These are phyloP conservation scores for Silvanus unidentatus DNA, from an alignment of 2,888 invertebrate species.

Conservation along the genomic window DNA sequence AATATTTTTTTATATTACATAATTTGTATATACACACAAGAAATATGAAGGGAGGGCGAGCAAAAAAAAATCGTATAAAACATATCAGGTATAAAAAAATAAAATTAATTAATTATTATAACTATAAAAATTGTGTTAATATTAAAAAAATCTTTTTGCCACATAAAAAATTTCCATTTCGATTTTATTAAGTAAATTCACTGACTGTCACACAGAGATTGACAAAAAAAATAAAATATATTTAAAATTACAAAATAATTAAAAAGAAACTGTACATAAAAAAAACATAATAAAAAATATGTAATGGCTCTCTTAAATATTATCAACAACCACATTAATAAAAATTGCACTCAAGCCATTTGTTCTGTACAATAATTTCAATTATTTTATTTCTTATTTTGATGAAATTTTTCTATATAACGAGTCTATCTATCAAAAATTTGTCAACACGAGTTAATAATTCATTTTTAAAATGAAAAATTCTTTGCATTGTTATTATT, in stretches of 20 bases:
- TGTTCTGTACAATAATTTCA: constrained; percentile 43
- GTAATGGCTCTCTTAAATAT: constrained; percentile 41
- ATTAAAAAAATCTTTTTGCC: constrained; percentile 29
- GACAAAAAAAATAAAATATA: constrained; percentile 28
- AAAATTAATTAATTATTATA: constrained; percentile 39
- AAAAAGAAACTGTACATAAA: constrained; percentile 39
- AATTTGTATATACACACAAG: no score
- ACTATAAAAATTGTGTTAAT: constrained; percentile 35
- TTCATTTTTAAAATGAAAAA: constrained; percentile 43
- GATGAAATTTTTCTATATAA: constrained; percentile 43
- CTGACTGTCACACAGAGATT: constrained; percentile 25
- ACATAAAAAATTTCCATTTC: no score
- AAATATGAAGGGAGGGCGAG: no score
- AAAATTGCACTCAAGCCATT: constrained; percentile 48
- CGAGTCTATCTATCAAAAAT: constrained; percentile 47
- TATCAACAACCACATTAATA: constrained; percentile 32
- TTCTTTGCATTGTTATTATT: no score
- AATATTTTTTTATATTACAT: constrained; percentile 17
- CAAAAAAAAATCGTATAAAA: constrained; percentile 39
- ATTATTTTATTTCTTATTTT: constrained; percentile 24
- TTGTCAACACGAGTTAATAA: constrained; percentile 49
- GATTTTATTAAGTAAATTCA: constrained; percentile 36
- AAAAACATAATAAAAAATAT: constrained; percentile 26
- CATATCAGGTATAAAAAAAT: constrained; percentile 41
- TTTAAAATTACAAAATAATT: no score